Base-by-base conservation (phyloP, 2,113 vertebrate species). In the Dasyurus viverrinus region DNA sequence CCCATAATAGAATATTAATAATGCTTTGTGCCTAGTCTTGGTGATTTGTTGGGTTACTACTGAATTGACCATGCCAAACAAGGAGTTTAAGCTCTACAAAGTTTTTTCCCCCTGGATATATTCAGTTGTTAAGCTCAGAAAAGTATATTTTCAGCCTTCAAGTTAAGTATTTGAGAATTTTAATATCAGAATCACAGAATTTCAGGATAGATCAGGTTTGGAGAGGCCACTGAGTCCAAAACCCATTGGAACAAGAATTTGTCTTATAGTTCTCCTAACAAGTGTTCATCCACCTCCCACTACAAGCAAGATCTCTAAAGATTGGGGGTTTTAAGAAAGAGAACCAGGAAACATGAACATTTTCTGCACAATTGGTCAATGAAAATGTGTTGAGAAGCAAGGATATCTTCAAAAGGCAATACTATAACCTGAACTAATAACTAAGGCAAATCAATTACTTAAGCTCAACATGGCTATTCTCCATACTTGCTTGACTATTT, bases 91-190 rank as follows among this genome's bases (percentile, higher is more conserved):
- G 47, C 4, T 76, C 92, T 93, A 94, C 84, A 91, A 95, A 96
- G 25, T 54, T 52, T 89, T n/a, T 11, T 50, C 55, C 50, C 50
- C 91, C 47, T 42, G 57, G 57, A 26, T 30, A 60, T 76, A 84
- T 52, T 94, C 93, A 93, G 89, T 25, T 60, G n/a, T 89, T 46
- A 94, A 50, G 84, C 55, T 54, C 89, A 91, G 23, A 42, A 92
- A 92, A 3, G 52, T 91, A 76, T 5, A 53, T 95, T 92, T 94
- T 95, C 68, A 76, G 4, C 90, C 93, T 93, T 95, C 91, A 95
- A 19, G 24, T 93, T 54, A 92, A 47, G 36, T 89, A 50, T 57
- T 60, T 25, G 52, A 50, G 42, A n/a, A 36, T 53, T 96, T 94
- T 91, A 96, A 95, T 94, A 50, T 91, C 30, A 96, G 93, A 60